Evolutionary conservation across 2,797 vertebrate species (phyloP).

Genomic region (Galago senegalensis): DNA sequence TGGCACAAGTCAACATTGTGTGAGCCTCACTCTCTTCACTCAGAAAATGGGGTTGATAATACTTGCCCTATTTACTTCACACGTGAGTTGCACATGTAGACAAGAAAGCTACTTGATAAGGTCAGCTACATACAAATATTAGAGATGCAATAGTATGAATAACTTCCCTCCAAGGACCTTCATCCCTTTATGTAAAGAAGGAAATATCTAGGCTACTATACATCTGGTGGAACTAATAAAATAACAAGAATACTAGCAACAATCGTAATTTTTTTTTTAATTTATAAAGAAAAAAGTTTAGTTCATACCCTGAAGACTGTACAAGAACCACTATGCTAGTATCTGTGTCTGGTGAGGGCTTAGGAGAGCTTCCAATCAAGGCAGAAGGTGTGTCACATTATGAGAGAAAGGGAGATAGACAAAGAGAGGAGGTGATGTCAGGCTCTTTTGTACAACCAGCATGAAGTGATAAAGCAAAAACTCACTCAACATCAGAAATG

Average conservation of each 20-base stretch:
- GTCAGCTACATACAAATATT: neutral
- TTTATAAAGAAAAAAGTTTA: too few species aligned
- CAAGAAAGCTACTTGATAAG: neutral
- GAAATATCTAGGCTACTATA: neutral
- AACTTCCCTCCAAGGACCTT: neutral
- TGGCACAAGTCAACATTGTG: neutral
- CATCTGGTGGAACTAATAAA: neutral
- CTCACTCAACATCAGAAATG: neutral
- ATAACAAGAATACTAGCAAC: neutral
- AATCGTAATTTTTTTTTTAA: neutral
- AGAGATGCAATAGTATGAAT: neutral
- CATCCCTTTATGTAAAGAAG: neutral
- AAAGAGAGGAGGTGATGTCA: too few species aligned
- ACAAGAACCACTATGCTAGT: too few species aligned
- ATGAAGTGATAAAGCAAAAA: too few species aligned
- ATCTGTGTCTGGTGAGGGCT: too few species aligned
- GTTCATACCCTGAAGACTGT: too few species aligned
- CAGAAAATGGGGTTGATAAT: neutral
- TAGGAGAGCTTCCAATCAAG: too few species aligned
- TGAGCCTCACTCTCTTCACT: neutral
- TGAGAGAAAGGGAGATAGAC: too few species aligned
- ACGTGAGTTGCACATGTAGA: neutral
- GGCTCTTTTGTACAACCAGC: too few species aligned
- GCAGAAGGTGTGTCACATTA: too few species aligned
- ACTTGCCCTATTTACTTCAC: neutral